phyloP scores from a whole-genome alignment of 2,113 vertebrate genomes.

The Hemibagrus wyckioides region DNA sequence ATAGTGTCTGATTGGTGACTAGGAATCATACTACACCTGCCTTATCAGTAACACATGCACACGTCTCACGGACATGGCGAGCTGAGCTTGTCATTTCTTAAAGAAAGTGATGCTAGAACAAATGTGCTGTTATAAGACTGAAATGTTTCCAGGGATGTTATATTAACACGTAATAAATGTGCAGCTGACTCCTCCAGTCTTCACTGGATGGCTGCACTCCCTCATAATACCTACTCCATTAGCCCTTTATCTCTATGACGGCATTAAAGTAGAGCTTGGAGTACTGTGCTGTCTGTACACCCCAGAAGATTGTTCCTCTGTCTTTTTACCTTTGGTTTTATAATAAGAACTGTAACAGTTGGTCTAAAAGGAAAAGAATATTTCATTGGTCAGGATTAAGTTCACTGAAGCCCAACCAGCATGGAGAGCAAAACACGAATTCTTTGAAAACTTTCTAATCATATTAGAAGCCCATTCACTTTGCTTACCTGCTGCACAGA shows the following conservation, averaged over 20 bases:
- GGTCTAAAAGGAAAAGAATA: background rate
- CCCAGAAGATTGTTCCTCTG: background rate
- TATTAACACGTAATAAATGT: background rate
- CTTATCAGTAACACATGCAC: background rate
- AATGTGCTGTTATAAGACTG: background rate
- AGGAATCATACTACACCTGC: background rate
- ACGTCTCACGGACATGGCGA: background rate
- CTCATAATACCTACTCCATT: background rate
- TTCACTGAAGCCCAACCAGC: background rate
- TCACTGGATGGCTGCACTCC: background rate
- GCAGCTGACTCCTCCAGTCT: background rate
- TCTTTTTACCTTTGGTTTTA: background rate
- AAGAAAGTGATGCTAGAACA: background rate
- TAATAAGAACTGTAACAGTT: background rate
- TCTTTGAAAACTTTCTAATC: background rate
- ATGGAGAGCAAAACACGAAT: background rate
- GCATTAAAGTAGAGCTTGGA: background rate
- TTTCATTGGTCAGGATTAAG: background rate
- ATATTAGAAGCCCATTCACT: background rate
- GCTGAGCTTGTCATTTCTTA: background rate
- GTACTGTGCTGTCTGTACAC: background rate
- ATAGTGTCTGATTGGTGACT: background rate
- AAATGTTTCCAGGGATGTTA: background rate
- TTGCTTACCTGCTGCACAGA: slow-evolving; percentile 62
- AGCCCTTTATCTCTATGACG: background rate